Base-by-base conservation (phyloP, 2,113 vertebrate genomes). In the Orycteropus afer region DNA sequence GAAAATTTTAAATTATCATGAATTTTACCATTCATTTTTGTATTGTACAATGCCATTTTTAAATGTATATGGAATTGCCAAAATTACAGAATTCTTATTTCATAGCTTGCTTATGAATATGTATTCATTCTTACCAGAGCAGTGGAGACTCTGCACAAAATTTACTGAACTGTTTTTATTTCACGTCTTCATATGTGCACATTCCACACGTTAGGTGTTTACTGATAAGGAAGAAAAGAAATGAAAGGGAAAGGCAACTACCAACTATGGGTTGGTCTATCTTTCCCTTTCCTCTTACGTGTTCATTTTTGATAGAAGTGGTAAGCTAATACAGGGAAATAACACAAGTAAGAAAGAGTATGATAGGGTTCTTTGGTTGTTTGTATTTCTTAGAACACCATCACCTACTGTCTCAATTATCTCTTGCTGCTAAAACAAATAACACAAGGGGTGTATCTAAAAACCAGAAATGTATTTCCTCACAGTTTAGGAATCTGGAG, bases 21-120 rank as follows among this genome's bases (percentile, higher is more conserved):
- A 84, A 82, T 77, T 82, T 59, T 71, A 89, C 61, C n/a, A 20
- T 53, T 83, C 27, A 49, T 87, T 11, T 69, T 93, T 88, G 61
- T 87, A 55, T 76, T 55, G 1, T 32, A 3, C 80, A 89, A 63
- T n/a, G n/a, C n/a, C n/a, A n/a, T n/a, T n/a, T n/a, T 61, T 76
- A 86, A 76, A 79, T 79, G 73, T 55, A 53, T 59, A 11, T 63
- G 29, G 20, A 86, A 88, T 69, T 37, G 87, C 10, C 12, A 37
- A 82, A 90, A 42, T 40, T 80, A 76, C 5, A 79, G 42, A 95
- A 90, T 90, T 86, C 17, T 22, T 67, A 57, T 83, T 88, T 69
- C 9, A 4, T 67, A 88, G 22, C 27, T 74, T 15, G 1, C 63
- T 53, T 27, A 40, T 86, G 49, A 81, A 22, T 81, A 67, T 67